These are phyloP conservation scores for Spongilla lacustris DNA, from an alignment of 37 sponge, comb jelly and placozoan genomes.

Conservation along the genomic window DNA sequence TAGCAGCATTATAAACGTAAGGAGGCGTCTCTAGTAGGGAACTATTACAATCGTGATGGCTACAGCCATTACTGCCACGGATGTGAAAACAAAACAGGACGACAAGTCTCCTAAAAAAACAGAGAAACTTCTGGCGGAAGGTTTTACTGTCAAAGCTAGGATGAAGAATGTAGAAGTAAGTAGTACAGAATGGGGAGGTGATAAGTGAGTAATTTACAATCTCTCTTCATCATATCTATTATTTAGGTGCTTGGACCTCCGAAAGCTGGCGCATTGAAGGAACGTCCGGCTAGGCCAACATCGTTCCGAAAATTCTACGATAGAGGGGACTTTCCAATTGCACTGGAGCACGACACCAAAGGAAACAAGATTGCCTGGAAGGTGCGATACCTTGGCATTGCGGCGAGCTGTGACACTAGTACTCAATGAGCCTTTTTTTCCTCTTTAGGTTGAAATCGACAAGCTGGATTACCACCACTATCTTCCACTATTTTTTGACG, in stretches of 20 bases:
- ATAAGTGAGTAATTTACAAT: not conserved
- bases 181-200: not conserved
- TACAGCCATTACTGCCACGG: conserved; percentile 9
- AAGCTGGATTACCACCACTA: conserved; percentile 98
- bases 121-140: conserved; percentile 35
- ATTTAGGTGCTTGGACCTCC: conserved; percentile 84
- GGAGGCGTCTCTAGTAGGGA: no score
- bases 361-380: conserved; percentile 99
- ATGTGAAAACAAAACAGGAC: not conserved
- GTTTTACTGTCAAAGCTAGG: conserved; percentile 90
- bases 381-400: conserved; percentile 44
- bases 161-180: conserved; percentile 89
- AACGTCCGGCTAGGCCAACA: conserved; percentile 83
- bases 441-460: conserved; percentile 92
- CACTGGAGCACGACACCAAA: conserved; percentile 98
- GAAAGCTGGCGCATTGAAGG: conserved; percentile 86
- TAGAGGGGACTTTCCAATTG: conserved; percentile 97
- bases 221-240: not conserved
- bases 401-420: not conserved
- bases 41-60: not conserved
- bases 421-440: not conserved
- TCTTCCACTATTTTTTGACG: conserved; percentile 99
- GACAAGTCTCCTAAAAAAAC: not conserved
- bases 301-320: conserved; percentile 97
- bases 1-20: no score